Percentiles rank a stretch among this genome's conserved stretches.
Evolutionary conservation across 2,113 vertebrate species (phyloP).

Genomic region (Xiphorhynchus elegans): DNA sequence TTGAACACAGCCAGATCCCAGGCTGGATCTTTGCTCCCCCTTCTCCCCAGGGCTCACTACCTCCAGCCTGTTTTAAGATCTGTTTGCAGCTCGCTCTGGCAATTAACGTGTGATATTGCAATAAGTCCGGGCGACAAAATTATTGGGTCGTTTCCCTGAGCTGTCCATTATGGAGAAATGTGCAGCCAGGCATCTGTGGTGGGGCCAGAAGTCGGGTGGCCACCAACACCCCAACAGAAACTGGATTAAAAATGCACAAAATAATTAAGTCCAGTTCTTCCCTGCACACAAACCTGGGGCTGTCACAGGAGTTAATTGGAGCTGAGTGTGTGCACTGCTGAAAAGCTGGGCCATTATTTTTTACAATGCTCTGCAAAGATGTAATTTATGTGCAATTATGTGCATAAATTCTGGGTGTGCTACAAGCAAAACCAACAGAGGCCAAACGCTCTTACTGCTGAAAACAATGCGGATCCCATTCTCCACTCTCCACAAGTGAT

Average conservation of each 20-base stretch:
- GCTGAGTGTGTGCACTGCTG: background rate
- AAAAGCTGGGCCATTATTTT: background rate
- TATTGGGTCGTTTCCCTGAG: background rate
- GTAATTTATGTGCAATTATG: background rate
- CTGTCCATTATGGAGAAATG: background rate
- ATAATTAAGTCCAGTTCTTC: background rate
- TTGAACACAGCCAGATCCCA: background rate
- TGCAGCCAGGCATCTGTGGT: background rate
- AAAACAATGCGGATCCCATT: rapidly evolving
- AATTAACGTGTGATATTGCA: background rate
- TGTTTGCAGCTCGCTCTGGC: slow-evolving; percentile 3
- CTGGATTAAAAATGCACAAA: background rate
- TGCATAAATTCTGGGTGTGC: background rate
- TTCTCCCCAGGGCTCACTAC: background rate
- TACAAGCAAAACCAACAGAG: background rate
- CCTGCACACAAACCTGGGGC: background rate
- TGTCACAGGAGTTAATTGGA: background rate
- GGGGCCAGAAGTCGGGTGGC: background rate
- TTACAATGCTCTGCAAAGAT: background rate
- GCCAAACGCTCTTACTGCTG: background rate
- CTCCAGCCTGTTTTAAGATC: slow-evolving; percentile 13
- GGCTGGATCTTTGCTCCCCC: background rate
- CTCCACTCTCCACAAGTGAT: no score
- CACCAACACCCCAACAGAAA: background rate
- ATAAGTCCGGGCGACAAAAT: background rate